Conservation (phyloP, 2,113 vertebrate species). For the Hemibagrus wyckioides region DNA sequence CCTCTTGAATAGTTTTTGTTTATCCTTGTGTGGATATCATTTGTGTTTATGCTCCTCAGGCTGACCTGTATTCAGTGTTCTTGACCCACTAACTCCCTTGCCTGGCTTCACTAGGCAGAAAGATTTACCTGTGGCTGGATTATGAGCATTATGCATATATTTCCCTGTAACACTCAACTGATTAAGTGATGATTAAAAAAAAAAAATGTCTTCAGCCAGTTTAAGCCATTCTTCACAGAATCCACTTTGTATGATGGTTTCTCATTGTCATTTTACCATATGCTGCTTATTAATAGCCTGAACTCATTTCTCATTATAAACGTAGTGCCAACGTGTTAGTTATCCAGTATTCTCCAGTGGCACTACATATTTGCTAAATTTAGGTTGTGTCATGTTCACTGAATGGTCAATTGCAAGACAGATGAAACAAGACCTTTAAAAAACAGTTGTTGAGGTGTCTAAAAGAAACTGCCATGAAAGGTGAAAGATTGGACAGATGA, state of each 20-base stretch:
- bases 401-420: not conserved
- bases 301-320: not conserved
- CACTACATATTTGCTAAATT: not conserved
- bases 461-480: slow-evolving; percentile 24
- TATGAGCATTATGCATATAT: not conserved
- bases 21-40: not conserved
- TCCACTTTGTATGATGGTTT: not conserved
- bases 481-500: slow-evolving; percentile 18
- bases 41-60: slow-evolving; percentile 3
- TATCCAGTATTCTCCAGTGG: not conserved
- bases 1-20: slow-evolving; percentile 1
- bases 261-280: not conserved
- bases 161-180: not conserved
- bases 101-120: slow-evolving; percentile 54
- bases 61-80: not conserved
- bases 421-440: slow-evolving; percentile 21
- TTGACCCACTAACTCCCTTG: slow-evolving; percentile 64
- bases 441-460: slow-evolving; percentile 15
- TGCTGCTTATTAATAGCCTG: not conserved
- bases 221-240: not conserved
- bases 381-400: not conserved
- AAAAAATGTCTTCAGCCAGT: not conserved
- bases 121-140: not conserved
- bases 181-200: not conserved
- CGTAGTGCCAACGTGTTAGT: not conserved